Evolutionary conservation across 2,113 vertebrate genomes (phyloP).

Genomic region (Limnothrissa miodon): DNA sequence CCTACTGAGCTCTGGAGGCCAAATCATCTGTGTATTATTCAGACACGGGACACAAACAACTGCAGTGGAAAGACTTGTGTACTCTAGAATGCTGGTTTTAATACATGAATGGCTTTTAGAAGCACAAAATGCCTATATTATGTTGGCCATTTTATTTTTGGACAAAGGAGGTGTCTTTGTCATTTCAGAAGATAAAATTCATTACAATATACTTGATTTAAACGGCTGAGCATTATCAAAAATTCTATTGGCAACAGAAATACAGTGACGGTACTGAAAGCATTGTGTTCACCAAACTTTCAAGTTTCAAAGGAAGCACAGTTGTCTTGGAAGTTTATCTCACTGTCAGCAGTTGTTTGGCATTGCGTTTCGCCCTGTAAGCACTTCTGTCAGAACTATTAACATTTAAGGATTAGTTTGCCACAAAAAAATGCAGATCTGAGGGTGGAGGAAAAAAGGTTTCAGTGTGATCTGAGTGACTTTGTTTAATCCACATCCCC

Average conservation of each 20-base stretch:
- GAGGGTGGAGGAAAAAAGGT: background rate
- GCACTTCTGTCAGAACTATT: constrained; percentile 67
- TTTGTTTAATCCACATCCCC: constrained; percentile 12
- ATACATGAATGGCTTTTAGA: background rate
- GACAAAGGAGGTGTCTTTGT: background rate
- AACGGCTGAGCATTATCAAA: background rate
- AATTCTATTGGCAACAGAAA: background rate
- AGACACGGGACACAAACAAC: background rate
- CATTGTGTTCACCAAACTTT: background rate
- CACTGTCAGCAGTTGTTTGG: constrained; percentile 53
- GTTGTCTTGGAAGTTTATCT: constrained; percentile 49
- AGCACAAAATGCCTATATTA: background rate
- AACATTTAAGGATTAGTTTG: constrained; percentile 59
- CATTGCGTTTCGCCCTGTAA: constrained; percentile 51
- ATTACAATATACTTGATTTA: background rate
- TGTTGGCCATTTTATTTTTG: background rate
- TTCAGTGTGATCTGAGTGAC: constrained; percentile 26
- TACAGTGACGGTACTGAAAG: background rate
- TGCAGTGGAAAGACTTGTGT: background rate
- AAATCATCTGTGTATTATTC: background rate
- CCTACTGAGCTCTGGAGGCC: background rate
- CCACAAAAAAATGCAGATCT: constrained; percentile 24
- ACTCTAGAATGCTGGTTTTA: background rate
- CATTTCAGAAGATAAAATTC: background rate
- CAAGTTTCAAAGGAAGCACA: constrained; percentile 15